Conservation (phyloP, 2,113 vertebrate species). For the Gavialis gangeticus region DNA sequence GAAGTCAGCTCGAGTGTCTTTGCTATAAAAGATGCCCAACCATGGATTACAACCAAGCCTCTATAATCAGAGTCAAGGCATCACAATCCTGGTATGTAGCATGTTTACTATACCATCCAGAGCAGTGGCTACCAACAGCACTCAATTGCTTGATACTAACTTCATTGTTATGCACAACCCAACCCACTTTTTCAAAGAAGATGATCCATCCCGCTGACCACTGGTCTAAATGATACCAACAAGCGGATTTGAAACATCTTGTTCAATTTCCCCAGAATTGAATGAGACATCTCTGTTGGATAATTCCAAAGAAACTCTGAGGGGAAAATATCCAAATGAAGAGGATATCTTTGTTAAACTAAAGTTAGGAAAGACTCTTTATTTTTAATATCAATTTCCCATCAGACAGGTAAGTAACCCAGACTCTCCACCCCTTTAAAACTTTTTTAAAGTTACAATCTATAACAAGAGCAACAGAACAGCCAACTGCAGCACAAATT, state of each 20-base stretch:
- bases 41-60: not conserved
- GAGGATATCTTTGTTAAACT: fast-evolving
- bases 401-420: not conserved
- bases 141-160: not conserved
- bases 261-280: not conserved
- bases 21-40: not conserved
- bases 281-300: not conserved
- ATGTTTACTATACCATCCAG: not conserved
- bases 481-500: not conserved
- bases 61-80: not conserved
- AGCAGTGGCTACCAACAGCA: not conserved
- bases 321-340: not conserved
- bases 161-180: not conserved
- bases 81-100: not conserved
- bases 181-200: not conserved
- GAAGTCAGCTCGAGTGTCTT: not conserved
- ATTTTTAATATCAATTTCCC: not conserved
- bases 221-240: not conserved
- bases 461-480: not conserved
- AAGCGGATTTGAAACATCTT: not conserved
- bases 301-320: not conserved
- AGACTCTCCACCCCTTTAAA: not conserved
- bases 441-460: not conserved
- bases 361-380: not conserved
- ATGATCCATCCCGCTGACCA: not conserved